Evolutionary conservation across 2,888 invertebrate species (phyloP), one percentile per base, ranked within the genome.

Genomic region (Spicauda simplicius): DNA sequence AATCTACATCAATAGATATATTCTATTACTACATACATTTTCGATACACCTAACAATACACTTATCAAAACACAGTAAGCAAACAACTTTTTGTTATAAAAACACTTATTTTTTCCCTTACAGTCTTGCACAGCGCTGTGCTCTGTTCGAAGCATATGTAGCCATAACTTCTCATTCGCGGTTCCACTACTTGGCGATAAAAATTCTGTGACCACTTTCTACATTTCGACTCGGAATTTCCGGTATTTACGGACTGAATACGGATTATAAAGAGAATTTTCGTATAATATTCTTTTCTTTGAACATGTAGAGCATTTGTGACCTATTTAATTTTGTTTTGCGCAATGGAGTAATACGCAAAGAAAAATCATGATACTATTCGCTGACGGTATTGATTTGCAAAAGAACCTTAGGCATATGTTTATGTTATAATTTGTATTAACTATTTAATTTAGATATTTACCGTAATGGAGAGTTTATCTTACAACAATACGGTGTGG

Each of bases 131-230:
- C 61, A 61, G 53, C 33, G 37, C 53, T 3, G 19, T 52, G 54
- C 48, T 59, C 48, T 65, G 59, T 54, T 65, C 59, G 45, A 45
- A 59, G 48, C 59, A 59, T 50, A 65, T 60, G 65, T 59, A 59
- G 59, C 54, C 59, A 59, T 65, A 65, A 65, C 65, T 65, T 59
- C 65, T 59, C 54, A 59, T 65, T 65, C 65, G 65, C 54, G 65
- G 65, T 59, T 59, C 48, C 59, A 55, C 59, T 65, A 59, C 54
- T 54, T 45, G 54, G 14, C 54, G 59, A 66, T 66, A 66, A 66
- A 66, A 66, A 60, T 66, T 66, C 55, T 54, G 60, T 59, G 33
- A 60, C 66, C 55, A 66, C 60, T 66, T 66, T 66, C 66, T 60
- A 66, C 60, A 66, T 66, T 66, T 52, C 53, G 45, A 55, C 55